These are phyloP conservation scores for Euglossa dilemma DNA, from an alignment of 1,140 invertebrate species.

Conservation along the genomic window DNA sequence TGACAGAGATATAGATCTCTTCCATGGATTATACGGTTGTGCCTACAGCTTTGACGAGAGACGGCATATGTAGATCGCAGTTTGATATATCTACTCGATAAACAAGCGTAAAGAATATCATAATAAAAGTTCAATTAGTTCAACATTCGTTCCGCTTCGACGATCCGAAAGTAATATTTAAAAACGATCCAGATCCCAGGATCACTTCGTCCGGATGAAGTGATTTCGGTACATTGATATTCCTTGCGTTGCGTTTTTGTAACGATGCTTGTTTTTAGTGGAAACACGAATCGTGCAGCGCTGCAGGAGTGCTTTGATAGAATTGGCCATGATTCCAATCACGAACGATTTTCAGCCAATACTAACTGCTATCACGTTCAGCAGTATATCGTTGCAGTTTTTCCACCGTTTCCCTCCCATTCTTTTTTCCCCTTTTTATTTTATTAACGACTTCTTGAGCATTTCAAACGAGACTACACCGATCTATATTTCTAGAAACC, in stretches of 20 bases:
- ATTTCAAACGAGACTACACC: too few relatives aligned
- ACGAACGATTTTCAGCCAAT: slow-evolving; percentile 39
- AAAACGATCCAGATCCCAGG: background rate
- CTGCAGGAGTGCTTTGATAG: slow-evolving; percentile 28
- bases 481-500: too few relatives aligned
- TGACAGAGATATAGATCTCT: too few relatives aligned
- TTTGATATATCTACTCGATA: too few relatives aligned
- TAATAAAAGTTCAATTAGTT: background rate
- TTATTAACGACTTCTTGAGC: background rate
- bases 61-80: too few relatives aligned
- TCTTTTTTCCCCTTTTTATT: background rate
- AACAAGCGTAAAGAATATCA: background rate
- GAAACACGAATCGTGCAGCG: slow-evolving; percentile 27
- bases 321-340: slow-evolving; percentile 38
- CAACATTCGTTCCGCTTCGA: too few relatives aligned
- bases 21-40: too few relatives aligned
- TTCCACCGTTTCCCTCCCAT: background rate
- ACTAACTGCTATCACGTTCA: slow-evolving; percentile 19
- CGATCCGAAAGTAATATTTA: slow-evolving; percentile 1
- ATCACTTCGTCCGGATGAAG: background rate
- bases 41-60: too few relatives aligned
- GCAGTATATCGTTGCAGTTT: slow-evolving; percentile 1
- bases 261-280: slow-evolving; percentile 37
- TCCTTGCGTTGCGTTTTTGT: slow-evolving; percentile 42
- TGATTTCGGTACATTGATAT: slow-evolving; percentile 23